Base-by-base conservation (phyloP, 2,888 invertebrate genomes). In the Cataglyphis altisquamis region DNA sequence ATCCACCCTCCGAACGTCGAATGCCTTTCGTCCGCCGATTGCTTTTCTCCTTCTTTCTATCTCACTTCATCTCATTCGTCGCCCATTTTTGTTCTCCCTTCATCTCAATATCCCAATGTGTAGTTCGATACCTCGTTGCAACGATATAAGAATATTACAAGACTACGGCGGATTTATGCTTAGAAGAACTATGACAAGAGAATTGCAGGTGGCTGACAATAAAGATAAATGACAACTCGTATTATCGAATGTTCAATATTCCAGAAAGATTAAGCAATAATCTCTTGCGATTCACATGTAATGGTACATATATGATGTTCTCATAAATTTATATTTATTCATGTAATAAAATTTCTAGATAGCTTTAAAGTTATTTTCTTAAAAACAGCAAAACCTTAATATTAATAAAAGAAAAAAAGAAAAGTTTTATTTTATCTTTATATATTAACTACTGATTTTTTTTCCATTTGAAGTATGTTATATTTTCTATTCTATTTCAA, bases 1-100 rank as follows among this genome's bases (percentile, higher is more conserved):
- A 90, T 90, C 90, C 90, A 63, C 82, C 84, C 87, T 82, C 80
- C 67, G 84, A 75, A 78, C 82, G 84, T 83, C 73, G 75, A 8
- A 80, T 84, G 73, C 83, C 85, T 88, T 62, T 86, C 75, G 68
- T 80, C 60, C 41, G 72, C 45, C 32, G 57, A 60, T 25, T 63
- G 66, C 45, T 62, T 36, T 62, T 3, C 29, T 66, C 62, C 67
- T 41, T 57, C 48, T 39, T 21, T 29, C 74, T 75, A 52, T 74
- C 75, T 57, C 74, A n/a, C 29, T 39, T 67, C 29, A 25, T 73
- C 48, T 62, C 72, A 45, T 41, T 81, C 66, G 55, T 41, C 72
- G 39, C 41, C n/a, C 52, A 62, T 45, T 80, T 83, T 81, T 25
- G 70, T 81, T 60, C 66, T 82, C 57, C 25, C 70, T 73, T 48